Base-by-base conservation (phyloP, 2,113 vertebrate genomes). In the Plecotus auritus region DNA sequence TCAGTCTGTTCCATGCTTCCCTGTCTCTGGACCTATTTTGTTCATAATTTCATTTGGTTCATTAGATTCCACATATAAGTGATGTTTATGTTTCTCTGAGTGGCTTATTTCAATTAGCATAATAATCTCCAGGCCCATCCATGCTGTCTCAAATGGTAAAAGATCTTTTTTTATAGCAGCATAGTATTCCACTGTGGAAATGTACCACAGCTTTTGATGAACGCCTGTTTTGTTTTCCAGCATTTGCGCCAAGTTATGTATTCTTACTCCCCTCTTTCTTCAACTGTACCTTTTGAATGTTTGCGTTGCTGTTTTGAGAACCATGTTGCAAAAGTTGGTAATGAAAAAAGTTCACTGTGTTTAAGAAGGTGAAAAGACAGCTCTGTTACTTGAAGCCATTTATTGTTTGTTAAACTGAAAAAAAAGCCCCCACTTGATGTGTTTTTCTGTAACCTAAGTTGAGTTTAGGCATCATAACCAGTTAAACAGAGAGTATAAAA, bases 211-310 rank as follows among this genome's bases (percentile, higher is more conserved):
- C 64, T 67, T 67, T 67, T 67, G 32, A 67, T 67, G 64, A 67
- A n/a, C n/a, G 64, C 14, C 30, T 70, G n/a, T 80, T 97, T 96
- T 78, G 45, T 95, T 95, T 96, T 76, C 73, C 67, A 73, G 32
- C 85, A 85, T 26, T 67, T 42, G n/a, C 67, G 54, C 32, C 97
- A 97, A 97, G 51, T 95, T 96, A 94, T 93, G 95, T 82, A 94
- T 96, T 93, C 89, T 96, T 89, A 40, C 1, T 85, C 28, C 3
- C 14, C 7, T 67, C 49, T 32, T 32, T 9, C 1, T 64, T 92
- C 28, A 28, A 45, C 13, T 85, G 72, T 73, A 85, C 61, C 9
- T 88, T 93, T 93, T n/a, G 9, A 76, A 54, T 70, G 49, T 86
- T 94, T 88, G 37, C 6, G 45, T 47, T 10, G 47, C 59, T 73